Percentiles rank a stretch among this genome's conserved stretches.
These are phyloP conservation scores for Dione juno DNA, from an alignment of 2,888 invertebrate genomes.

Conservation along the genomic window DNA sequence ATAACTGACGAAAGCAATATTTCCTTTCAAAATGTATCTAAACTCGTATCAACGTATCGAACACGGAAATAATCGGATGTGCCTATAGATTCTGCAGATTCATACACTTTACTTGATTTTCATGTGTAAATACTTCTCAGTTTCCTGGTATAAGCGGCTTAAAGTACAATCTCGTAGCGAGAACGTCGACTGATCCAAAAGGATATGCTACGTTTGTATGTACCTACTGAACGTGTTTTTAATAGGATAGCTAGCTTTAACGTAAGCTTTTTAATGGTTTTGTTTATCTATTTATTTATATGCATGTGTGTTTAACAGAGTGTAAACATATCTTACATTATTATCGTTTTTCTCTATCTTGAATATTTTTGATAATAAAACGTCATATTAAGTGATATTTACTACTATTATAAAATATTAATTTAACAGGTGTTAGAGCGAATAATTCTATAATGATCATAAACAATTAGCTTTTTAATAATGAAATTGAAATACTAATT, in stretches of 20 bases:
- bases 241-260: not conserved
- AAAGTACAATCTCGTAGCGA: constrained; percentile 26
- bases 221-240: not conserved
- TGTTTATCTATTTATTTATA: not conserved
- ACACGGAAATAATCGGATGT: not conserved
- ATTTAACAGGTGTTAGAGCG: too few relatives aligned
- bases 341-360: too few relatives aligned
- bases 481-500: not conserved
- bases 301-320: too few relatives aligned
- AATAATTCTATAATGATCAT: not conserved
- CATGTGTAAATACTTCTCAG: constrained; percentile 28
- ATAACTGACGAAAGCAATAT: not conserved
- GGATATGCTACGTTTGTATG: constrained; percentile 3
- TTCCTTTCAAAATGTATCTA: not conserved
- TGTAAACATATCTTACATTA: too few relatives aligned
- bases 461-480: not conserved
- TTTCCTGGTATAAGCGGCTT: constrained; percentile 31
- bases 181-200: not conserved
- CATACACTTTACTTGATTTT: constrained; percentile 16
- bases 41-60: not conserved
- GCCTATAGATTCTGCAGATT: not conserved
- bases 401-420: too few relatives aligned
- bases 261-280: not conserved
- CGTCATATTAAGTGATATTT: too few relatives aligned
- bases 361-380: too few relatives aligned